Conservation (phyloP, 2,797 vertebrate genomes). For the Brachymystax lenok region DNA sequence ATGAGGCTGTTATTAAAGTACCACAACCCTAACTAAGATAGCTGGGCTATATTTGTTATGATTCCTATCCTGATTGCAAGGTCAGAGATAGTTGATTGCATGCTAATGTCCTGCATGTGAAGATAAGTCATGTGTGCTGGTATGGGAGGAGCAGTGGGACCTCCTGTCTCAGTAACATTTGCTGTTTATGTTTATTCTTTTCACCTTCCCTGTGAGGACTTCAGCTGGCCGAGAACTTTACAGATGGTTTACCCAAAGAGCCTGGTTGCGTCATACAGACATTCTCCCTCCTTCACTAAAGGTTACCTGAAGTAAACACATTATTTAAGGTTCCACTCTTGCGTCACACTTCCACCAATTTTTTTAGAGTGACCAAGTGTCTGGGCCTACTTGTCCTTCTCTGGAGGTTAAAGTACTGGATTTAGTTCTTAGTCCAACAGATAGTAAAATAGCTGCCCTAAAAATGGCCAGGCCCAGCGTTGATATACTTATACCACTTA, state of each 20-base stretch:
- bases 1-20: too few relatives aligned
- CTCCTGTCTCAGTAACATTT: conserved; percentile 56
- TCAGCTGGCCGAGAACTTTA: not conserved
- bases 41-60: not conserved
- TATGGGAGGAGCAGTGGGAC: conserved; percentile 43
- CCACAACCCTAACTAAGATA: not conserved
- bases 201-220: conserved; percentile 47
- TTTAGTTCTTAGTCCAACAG: not conserved
- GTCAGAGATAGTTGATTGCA: not conserved
- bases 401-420: not conserved
- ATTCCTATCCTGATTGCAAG: not conserved
- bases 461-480: not conserved
- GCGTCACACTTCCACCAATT: not conserved
- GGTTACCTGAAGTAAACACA: not conserved
- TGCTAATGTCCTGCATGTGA: not conserved
- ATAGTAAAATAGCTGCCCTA: not conserved
- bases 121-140: not conserved
- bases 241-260: not conserved
- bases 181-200: conserved; percentile 53
- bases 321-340: not conserved
- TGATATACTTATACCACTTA: not conserved
- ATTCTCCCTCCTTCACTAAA: not conserved
- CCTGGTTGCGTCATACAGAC: not conserved
- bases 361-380: not conserved
- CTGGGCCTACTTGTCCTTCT: not conserved